Evolutionary conservation across 1,140 invertebrate species (phyloP).

Genomic region (Meloidogyne floridensis): DNA sequence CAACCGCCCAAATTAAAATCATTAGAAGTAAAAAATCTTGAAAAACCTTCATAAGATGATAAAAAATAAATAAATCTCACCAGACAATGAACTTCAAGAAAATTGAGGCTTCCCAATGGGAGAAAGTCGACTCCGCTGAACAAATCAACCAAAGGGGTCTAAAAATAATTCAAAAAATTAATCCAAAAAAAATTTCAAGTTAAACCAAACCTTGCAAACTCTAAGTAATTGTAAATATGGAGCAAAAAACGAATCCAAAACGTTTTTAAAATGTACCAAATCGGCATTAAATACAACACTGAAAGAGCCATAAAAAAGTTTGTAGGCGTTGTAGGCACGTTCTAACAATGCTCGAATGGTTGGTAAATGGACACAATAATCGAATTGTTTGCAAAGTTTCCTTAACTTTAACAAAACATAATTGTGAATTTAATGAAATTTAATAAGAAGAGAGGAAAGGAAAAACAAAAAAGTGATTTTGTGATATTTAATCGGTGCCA

Average conservation of each 20-base stretch:
- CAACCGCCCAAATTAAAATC: too few relatives aligned
- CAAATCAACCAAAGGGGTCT: slow-evolving; percentile 46
- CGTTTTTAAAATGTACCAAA: slow-evolving; percentile 28
- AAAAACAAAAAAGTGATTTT: too few relatives aligned
- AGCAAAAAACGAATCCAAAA: slow-evolving; percentile 34
- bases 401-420: slow-evolving; percentile 14
- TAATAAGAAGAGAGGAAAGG: too few relatives aligned
- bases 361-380: slow-evolving; percentile 44
- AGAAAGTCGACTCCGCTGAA: slow-evolving; percentile 46
- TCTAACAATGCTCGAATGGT: slow-evolving; percentile 35
- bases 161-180: slow-evolving; percentile 3
- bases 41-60: too few relatives aligned
- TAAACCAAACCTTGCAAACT: slow-evolving; percentile 28
- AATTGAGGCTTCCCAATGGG: slow-evolving; percentile 33
- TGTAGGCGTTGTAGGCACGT: slow-evolving; percentile 38
- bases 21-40: too few relatives aligned
- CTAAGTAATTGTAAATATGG: slow-evolving; percentile 39
- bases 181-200: neutral
- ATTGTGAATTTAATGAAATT: neutral
- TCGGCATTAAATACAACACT: neutral
- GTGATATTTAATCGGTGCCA: too few relatives aligned
- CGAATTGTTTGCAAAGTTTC: slow-evolving; percentile 31
- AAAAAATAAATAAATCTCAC: slow-evolving; percentile 7
- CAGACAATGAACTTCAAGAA: slow-evolving; percentile 44
- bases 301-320: slow-evolving; percentile 41